These are phyloP conservation scores for Halisarca cf. caerulea DNA, from an alignment of 37 sponge, comb jelly and placozoan genomes.

Conservation along the genomic window DNA sequence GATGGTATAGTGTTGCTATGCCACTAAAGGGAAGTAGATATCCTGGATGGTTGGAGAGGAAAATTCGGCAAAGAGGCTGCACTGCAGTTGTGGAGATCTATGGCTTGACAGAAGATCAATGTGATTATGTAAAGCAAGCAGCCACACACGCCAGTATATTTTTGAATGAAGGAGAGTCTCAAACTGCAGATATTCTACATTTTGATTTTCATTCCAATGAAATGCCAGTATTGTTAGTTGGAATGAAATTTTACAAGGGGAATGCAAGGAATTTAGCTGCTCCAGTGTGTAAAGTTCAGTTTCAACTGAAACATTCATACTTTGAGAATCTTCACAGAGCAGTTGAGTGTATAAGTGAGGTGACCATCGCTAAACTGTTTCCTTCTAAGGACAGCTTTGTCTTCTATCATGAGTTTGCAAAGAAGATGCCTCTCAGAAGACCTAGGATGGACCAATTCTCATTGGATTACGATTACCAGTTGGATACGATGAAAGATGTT, in stretches of 20 bases:
- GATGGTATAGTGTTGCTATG: background rate
- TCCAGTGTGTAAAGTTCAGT: background rate
- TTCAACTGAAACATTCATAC: conserved; percentile 21
- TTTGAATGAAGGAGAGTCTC: background rate
- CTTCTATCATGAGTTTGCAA: background rate
- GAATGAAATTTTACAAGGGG: background rate
- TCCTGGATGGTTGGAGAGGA: background rate
- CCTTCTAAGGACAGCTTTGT: background rate
- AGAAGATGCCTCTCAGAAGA: background rate
- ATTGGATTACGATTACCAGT: conserved; percentile 26
- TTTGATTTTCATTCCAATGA: background rate
- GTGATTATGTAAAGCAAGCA: conserved; percentile 23
- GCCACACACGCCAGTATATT: background rate
- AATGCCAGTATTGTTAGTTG: background rate
- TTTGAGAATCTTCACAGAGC: conserved; percentile 19
- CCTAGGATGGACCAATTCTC: background rate
- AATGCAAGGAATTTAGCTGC: too few species aligned
- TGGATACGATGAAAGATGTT: background rate
- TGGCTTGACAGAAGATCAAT: conserved; percentile 3
- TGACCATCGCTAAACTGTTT: background rate
- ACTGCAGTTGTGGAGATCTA: background rate
- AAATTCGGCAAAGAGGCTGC: background rate
- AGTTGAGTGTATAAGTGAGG: background rate
- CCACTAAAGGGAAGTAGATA: background rate
- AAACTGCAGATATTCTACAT: background rate